Evolutionary conservation across 2,113 vertebrate genomes (phyloP).

Genomic region (Diphyllodes magnificus): DNA sequence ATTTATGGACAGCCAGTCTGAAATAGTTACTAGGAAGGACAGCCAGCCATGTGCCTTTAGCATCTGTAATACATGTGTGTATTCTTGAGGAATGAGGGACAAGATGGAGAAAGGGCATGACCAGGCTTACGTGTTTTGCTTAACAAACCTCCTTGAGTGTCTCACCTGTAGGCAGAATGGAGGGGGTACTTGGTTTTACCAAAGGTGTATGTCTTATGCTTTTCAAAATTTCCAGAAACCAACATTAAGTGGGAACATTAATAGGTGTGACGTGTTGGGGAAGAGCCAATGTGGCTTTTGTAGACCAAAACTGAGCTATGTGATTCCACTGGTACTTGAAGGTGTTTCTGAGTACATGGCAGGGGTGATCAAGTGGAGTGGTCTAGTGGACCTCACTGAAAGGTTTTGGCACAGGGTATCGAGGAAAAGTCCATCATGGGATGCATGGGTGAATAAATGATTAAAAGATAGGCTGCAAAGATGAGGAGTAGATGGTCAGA

Average conservation of each 20-base stretch:
- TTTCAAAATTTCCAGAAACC: neutral
- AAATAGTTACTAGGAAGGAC: neutral
- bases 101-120: neutral
- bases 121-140: fast-evolving
- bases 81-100: neutral
- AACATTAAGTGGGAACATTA: neutral
- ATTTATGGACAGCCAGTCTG: neutral
- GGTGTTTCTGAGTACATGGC: neutral
- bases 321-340: neutral
- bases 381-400: neutral
- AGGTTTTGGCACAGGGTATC: neutral
- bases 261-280: neutral
- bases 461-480: neutral
- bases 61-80: neutral
- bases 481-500: neutral
- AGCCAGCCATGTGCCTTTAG: neutral
- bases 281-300: neutral
- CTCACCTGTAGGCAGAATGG: neutral
- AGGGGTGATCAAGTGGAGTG: neutral
- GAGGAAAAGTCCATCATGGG: neutral
- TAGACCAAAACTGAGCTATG: fast-evolving
- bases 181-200: neutral
- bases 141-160: neutral
- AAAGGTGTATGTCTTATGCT: fast-evolving
- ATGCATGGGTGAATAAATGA: neutral